A percentile compares a stretch with the other conserved stretches of the same genome.
These are phyloP conservation scores for Prunella strophiata DNA, from an alignment of 2,797 vertebrate species.

Conservation along the genomic window DNA sequence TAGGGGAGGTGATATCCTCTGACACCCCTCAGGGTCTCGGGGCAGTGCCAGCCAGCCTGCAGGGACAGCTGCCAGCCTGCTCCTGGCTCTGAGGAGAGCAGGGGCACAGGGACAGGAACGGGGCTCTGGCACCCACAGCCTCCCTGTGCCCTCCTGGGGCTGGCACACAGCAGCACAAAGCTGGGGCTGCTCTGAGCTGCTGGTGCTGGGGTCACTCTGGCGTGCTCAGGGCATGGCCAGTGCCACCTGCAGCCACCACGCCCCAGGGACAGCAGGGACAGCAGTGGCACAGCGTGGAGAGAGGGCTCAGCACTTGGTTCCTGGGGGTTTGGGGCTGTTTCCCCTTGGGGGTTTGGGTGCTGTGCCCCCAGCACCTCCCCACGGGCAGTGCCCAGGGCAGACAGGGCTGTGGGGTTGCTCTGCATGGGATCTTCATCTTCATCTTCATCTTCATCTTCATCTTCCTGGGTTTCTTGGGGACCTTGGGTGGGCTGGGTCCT, in stretches of 20 bases:
- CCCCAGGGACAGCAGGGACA: fast-evolving
- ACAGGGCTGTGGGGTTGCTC: neutral
- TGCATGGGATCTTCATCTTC: neutral
- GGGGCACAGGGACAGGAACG: fast-evolving
- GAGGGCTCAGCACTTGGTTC: fast-evolving
- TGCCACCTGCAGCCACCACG: neutral
- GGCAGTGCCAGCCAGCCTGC: neutral
- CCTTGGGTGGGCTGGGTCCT: fast-evolving
- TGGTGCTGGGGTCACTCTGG: fast-evolving
- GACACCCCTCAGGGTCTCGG: fast-evolving
- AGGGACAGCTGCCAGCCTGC: neutral
- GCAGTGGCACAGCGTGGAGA: neutral
- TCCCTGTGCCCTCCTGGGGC: neutral
- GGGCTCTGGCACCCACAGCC: neutral
- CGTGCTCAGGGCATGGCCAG: neutral
- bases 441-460: too few species aligned
- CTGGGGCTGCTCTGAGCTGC: neutral
- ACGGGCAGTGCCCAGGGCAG: fast-evolving
- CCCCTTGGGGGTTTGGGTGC: neutral
- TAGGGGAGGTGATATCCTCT: neutral
- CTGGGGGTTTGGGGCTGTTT: neutral
- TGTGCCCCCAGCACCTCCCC: neutral
- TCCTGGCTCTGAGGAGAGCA: neutral
- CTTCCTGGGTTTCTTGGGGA: neutral
- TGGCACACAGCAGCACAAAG: neutral